Base-by-base conservation (phyloP, 2,888 invertebrate species). In the Graphium colonna region DNA sequence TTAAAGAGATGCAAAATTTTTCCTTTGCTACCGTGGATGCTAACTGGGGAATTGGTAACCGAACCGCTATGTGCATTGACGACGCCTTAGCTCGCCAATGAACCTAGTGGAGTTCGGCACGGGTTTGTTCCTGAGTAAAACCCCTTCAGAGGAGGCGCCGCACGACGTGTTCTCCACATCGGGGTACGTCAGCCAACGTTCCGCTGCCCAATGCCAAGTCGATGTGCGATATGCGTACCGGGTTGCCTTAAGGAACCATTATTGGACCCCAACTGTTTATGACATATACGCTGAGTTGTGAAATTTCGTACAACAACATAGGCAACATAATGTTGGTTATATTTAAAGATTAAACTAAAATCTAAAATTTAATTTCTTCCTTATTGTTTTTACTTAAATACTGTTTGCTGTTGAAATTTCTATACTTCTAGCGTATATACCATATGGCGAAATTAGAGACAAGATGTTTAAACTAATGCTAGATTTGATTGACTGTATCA, bases 61-160 rank as follows among this genome's bases (percentile, higher is more conserved):
- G 63, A 70, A 67, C 73, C 71, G 63, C 81, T 77, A 60, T 68
- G 72, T 80, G 75, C 75, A 76, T 78, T 79, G 78, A 39, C 40
- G 28, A 26, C 7, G 68, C 63, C 67, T 73, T 82, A 96, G 96
- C 91, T 96, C 96, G 77, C 96, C 96, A 78, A 96, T 96, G 91
- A 96, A 96, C 92, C 93, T 98, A 92, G 97, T 97, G 88, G 97
- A 97, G 93, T 96, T 98, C 91, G 96, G 97, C 87, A 95, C 96
- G 77, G 97, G 97, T 88, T 92, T 97, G 85, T 97, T 97, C 92
- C 92, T 94, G 86, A 95, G 94, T 92, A 96, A 96, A 92, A 96
- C 96, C 75, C 96, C 96, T 78, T 96, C 96, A 82, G 96, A 96
- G 91, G 96, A 96, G 91, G 94, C 94, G 80, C 95, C 89, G 91